These are phyloP conservation scores for Characodon lateralis DNA, from an alignment of 2,797 vertebrate species.

Conservation along the genomic window DNA sequence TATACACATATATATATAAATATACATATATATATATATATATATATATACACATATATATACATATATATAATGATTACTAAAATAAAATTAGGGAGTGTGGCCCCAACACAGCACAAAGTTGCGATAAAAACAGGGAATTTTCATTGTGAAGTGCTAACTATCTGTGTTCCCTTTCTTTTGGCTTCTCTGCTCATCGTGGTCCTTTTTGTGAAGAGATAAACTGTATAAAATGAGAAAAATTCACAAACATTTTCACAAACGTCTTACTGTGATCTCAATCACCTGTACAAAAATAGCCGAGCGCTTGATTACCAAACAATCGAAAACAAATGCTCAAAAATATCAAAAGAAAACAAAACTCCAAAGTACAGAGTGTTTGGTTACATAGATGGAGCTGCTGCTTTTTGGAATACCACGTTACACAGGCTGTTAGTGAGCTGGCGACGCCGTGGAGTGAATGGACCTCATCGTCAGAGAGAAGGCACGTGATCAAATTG, in stretches of 20 bases:
- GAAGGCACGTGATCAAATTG: constrained; percentile 80
- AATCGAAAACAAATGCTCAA: constrained; percentile 49
- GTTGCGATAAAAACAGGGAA: constrained; percentile 41
- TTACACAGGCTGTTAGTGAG: constrained; percentile 47
- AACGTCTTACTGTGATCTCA: constrained; percentile 55
- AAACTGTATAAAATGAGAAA: constrained; percentile 52
- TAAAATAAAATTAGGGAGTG: constrained; percentile 73
- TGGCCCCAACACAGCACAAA: constrained; percentile 49
- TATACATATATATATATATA: too few relatives aligned
- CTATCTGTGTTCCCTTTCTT: constrained; percentile 74
- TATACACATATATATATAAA: too few relatives aligned
- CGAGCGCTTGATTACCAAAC: constrained; percentile 44
- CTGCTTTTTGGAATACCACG: constrained; percentile 56
- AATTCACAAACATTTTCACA: constrained; percentile 64
- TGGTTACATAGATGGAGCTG: constrained; percentile 70
- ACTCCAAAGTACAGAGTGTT: constrained; percentile 59
- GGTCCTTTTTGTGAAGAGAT: constrained; percentile 61
- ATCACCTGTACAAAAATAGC: constrained; percentile 69
- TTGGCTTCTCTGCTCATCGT: constrained; percentile 73
- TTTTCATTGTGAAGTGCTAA: constrained; percentile 71
- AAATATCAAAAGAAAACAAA: constrained; percentile 51
- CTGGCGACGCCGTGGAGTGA: constrained; percentile 27
- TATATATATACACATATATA: too few relatives aligned
- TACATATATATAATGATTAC: constrained; percentile 52
- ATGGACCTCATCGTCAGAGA: constrained; percentile 71